Conservation (phyloP, 2,113 vertebrate genomes). For the Laticauda colubrina region DNA sequence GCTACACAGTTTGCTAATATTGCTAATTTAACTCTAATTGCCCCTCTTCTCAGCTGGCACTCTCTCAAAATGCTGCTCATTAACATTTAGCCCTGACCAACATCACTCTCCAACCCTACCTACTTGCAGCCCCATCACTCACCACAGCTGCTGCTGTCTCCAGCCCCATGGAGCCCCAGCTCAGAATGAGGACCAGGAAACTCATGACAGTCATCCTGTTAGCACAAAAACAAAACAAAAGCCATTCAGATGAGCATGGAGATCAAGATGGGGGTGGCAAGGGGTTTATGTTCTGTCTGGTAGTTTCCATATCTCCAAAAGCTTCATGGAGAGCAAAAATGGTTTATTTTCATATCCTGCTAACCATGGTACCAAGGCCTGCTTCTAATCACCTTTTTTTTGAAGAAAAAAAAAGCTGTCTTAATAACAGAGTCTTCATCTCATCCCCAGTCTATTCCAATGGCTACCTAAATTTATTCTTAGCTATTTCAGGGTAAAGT, state of each 20-base stretch:
- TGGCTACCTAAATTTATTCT: neutral
- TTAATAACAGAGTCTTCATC: neutral
- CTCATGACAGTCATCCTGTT: conserved; percentile 85
- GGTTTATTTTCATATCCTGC: neutral
- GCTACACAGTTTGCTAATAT: neutral
- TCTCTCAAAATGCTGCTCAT: neutral
- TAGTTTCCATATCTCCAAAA: neutral
- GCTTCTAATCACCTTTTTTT: neutral
- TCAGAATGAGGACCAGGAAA: conserved; percentile 84
- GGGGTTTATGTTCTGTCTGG: neutral
- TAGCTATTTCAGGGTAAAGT: neutral
- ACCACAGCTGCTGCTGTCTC: conserved; percentile 88
- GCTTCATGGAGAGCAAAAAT: neutral
- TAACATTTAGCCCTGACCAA: neutral
- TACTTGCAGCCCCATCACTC: conserved; percentile 58
- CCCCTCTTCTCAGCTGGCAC: neutral
- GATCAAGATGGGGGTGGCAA: neutral
- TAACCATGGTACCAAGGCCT: neutral
- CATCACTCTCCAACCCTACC: neutral
- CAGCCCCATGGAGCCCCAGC: conserved; percentile 88
- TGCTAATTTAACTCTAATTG: neutral
- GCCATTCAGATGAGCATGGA: neutral
- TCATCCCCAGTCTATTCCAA: neutral
- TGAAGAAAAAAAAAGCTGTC: neutral
- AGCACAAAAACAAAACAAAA: neutral